phyloP scores from a whole-genome alignment of 2,888 invertebrate genomes.

The Drosophila macrospina region DNA sequence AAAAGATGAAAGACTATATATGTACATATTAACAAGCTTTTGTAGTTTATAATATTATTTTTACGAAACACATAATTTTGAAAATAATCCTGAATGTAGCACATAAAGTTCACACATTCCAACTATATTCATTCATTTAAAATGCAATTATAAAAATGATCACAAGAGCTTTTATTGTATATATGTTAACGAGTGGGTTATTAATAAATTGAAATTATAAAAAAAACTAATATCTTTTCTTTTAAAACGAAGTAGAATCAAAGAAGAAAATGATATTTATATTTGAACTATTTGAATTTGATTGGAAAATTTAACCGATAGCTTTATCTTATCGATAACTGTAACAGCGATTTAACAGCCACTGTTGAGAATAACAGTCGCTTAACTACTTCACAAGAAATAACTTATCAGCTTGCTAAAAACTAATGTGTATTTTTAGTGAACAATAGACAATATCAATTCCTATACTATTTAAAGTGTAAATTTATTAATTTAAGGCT shows the following conservation, averaged over 20 bases:
- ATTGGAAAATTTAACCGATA: constrained; percentile 1
- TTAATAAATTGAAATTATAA: constrained; percentile 40
- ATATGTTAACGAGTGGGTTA: constrained; percentile 48
- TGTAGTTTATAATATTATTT: constrained; percentile 31
- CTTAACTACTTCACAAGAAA: background rate
- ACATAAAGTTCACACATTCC: constrained; percentile 24
- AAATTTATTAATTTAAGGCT: too few relatives aligned
- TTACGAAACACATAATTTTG: constrained; percentile 17
- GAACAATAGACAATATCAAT: too few relatives aligned
- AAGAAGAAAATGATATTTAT: too few relatives aligned
- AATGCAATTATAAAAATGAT: constrained; percentile 47
- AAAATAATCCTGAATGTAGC: constrained; percentile 25
- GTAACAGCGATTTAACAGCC: constrained; percentile 3
- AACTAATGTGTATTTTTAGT: too few relatives aligned
- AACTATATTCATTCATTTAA: constrained; percentile 36
- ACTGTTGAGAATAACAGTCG: background rate
- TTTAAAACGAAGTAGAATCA: too few relatives aligned
- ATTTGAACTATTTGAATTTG: constrained; percentile 17
- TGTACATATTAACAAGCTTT: constrained; percentile 27
- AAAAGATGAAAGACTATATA: constrained; percentile 38
- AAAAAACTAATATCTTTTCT: background rate
- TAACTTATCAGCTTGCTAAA: too few relatives aligned
- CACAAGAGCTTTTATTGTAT: constrained; percentile 62
- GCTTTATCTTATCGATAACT: constrained; percentile 1
- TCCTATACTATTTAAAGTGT: too few relatives aligned